Percentiles rank a stretch among this genome's conserved stretches.
Conservation (phyloP, 2,797 vertebrate species). For the Presbytis comata region DNA sequence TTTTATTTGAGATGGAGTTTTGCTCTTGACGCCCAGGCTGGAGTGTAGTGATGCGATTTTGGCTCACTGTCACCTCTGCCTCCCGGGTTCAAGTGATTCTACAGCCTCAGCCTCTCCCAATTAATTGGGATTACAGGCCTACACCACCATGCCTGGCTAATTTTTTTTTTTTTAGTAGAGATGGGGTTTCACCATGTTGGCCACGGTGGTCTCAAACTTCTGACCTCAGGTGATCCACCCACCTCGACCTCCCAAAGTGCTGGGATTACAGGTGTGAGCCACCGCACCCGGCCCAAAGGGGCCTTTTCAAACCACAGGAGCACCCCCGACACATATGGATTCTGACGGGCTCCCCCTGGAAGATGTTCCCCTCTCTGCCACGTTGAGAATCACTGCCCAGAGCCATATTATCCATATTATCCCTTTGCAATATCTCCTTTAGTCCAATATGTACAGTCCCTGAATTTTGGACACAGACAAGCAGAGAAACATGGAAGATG, state of each 20-base stretch:
- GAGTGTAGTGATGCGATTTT: not conserved
- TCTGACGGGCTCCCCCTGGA: not conserved
- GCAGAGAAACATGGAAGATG: not conserved
- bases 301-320: not conserved
- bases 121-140: not conserved
- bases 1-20: not conserved
- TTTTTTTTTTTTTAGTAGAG: not conserved
- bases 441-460: not conserved
- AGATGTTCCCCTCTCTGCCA: not conserved
- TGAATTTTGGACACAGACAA: not conserved
- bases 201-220: not conserved
- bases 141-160: not conserved
- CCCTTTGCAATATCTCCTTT: not conserved
- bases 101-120: not conserved
- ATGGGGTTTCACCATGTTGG: not conserved
- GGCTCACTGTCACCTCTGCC: not conserved
- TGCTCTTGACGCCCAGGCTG: not conserved
- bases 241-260: not conserved
- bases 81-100: no score
- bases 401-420: not conserved
- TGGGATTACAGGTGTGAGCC: not conserved
- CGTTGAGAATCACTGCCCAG: not conserved
- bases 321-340: no score
- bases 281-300: fast-evolving
- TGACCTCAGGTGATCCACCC: not conserved